Percentiles rank a stretch among this genome's conserved stretches.
phyloP scores from a whole-genome alignment of 2,888 invertebrate genomes.

The Papilio protenor region DNA sequence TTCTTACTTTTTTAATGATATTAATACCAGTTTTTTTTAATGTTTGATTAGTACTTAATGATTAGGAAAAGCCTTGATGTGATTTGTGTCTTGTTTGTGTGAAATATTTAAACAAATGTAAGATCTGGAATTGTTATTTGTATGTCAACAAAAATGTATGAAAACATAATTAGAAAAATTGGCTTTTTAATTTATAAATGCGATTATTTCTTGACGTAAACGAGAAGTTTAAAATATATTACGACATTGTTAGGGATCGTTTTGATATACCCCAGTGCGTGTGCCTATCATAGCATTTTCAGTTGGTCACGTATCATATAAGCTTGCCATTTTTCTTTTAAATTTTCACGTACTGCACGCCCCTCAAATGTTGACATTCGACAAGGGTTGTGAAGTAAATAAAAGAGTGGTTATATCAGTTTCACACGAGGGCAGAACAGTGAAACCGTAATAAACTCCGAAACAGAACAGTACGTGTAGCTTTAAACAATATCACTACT shows the following conservation, averaged over 20 bases:
- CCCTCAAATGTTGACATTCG: neutral
- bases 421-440: neutral
- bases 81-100: neutral
- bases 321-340: neutral
- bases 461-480: neutral
- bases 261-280: neutral
- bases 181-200: neutral
- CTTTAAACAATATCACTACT: neutral
- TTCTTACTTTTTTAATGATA: neutral
- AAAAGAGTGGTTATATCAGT: neutral
- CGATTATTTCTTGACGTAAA: neutral
- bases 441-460: neutral
- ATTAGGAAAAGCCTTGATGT: neutral
- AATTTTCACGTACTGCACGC: neutral
- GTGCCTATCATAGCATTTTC: neutral
- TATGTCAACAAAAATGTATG: neutral
- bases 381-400: slow-evolving; percentile 12
- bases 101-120: neutral
- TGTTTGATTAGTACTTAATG: neutral
- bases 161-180: neutral
- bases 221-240: neutral
- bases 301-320: neutral
- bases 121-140: neutral
- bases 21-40: neutral
- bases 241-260: neutral